A percentile compares a stretch with the other conserved stretches of the same genome.
Evolutionary conservation across 2,888 invertebrate species (phyloP).

Genomic region (Eupeodes latifasciatus): DNA sequence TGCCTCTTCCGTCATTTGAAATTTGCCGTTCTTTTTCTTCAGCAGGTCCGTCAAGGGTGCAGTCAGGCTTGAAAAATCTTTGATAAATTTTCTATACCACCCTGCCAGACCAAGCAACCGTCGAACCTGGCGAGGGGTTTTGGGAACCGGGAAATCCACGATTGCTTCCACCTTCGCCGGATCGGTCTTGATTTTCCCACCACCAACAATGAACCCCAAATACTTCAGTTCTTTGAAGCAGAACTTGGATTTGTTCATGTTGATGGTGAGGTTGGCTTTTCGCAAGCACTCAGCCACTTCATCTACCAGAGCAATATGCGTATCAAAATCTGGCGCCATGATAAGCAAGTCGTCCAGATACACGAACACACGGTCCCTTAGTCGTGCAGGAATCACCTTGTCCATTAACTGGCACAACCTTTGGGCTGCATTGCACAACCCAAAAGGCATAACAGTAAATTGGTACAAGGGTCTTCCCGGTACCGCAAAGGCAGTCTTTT

Average conservation of each 20-base stretch:
- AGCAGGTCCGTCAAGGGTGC: conserved; percentile 52
- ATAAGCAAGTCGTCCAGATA: not conserved
- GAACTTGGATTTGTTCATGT: conserved; percentile 43
- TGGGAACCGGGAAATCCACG: not conserved
- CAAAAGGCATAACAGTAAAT: not conserved
- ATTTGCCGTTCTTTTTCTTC: conserved; percentile 33
- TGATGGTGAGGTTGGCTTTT: conserved; percentile 58
- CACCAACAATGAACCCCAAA: conserved; percentile 22
- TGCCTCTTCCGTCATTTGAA: conserved; percentile 25
- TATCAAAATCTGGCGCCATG: not conserved
- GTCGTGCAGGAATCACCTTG: conserved; percentile 1
- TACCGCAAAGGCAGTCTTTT: not conserved
- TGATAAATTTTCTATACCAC: too few relatives aligned
- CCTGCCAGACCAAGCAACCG: too few relatives aligned
- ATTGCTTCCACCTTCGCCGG: not conserved
- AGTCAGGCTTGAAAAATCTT: not conserved
- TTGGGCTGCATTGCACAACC: not conserved
- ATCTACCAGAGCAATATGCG: not conserved
- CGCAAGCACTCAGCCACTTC: conserved; percentile 28
- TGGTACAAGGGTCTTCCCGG: not conserved
- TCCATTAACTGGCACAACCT: not conserved
- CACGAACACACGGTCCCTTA: not conserved
- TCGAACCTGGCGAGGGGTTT: not conserved
- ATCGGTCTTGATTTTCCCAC: not conserved
- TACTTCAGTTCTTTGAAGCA: conserved; percentile 62